Evolutionary conservation across 2,113 vertebrate species (phyloP), one percentile per base, ranked within the genome.

Genomic region (Lasiurus borealis): DNA sequence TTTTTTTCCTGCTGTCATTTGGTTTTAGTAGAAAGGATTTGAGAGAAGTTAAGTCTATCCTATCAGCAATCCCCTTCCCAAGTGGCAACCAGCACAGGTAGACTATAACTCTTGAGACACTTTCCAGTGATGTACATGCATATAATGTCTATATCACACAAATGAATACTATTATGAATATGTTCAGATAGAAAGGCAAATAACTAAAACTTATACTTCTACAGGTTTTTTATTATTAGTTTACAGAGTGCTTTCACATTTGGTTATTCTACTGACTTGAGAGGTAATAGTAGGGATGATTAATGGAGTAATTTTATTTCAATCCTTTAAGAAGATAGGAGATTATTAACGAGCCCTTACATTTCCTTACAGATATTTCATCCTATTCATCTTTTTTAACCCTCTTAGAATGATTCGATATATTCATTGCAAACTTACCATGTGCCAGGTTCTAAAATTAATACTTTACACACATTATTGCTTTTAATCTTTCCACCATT

Each of bases 161-260:
- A 76, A 78, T 69, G 77, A 88, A 71, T 48, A 76, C 71, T 50
- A 12, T 52, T 69, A 36, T 90, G n/a, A 73, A 80, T 34, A 29
- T 80, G 6, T 83, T 66, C 34, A 9, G 15, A 15, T 54, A 71
- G 36, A 59, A 95, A 77, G 31, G 2, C 50, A 73, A 18, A 46
- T n/a, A 29, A 31, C 34, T n/a, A 19, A 48, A 84, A 25, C 15
- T 72, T 84, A 34, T 0, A 31, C 52, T 62, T 90, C 75, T 78
- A 62, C 0, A 59, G 10, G 8, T 50, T 57, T 36, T 48, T 57
- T 66, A 19, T 77, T 19, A 50, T 69, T 54, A 71, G 5, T 82
- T 95, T 50, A 86, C 64, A 27, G 81, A 66, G 18, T 87, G 4
- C 16, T 77, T 86, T 93, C 59, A 85, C 66, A 85, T 88, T 48